Conservation (phyloP, 2,888 invertebrate species). For the Plebejus anna region DNA sequence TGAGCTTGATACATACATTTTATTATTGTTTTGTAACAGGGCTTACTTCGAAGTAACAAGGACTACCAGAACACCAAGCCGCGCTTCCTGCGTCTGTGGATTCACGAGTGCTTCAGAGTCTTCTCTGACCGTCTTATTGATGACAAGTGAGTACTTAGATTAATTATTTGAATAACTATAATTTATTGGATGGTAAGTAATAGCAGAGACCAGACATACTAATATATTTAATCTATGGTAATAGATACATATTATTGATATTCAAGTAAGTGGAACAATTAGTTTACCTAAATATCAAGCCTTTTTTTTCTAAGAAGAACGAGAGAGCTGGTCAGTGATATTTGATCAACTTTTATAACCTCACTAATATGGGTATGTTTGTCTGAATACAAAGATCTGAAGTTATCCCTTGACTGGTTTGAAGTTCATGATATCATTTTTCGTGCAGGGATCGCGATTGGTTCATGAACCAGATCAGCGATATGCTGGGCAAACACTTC, state of each 20-base stretch:
- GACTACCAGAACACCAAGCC: slow-evolving; percentile 87
- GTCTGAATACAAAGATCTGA: not conserved
- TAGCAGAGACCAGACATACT: too few species aligned
- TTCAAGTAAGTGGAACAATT: too few species aligned
- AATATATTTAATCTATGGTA: too few species aligned
- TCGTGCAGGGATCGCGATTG: slow-evolving; percentile 85
- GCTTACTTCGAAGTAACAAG: slow-evolving; percentile 87
- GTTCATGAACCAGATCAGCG: slow-evolving; percentile 85
- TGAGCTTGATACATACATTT: not conserved
- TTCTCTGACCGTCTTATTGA: slow-evolving; percentile 91
- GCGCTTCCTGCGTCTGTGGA: slow-evolving; percentile 88
- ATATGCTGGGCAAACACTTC: slow-evolving; percentile 88
- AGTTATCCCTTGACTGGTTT: not conserved
- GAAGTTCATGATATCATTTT: not conserved
- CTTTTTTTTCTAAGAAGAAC: too few species aligned
- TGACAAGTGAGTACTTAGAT: slow-evolving; percentile 76
- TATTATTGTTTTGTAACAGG: slow-evolving; percentile 69
- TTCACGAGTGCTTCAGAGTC: slow-evolving; percentile 91
- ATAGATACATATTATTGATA: too few species aligned
- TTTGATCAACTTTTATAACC: too few species aligned
- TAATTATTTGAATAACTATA: not conserved
- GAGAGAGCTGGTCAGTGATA: too few species aligned
- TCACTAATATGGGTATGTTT: not conserved
- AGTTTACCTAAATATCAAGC: too few species aligned
- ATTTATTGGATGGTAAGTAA: not conserved